phyloP scores from a whole-genome alignment of 2,113 vertebrate genomes.

The Chlorocebus sabaeus region DNA sequence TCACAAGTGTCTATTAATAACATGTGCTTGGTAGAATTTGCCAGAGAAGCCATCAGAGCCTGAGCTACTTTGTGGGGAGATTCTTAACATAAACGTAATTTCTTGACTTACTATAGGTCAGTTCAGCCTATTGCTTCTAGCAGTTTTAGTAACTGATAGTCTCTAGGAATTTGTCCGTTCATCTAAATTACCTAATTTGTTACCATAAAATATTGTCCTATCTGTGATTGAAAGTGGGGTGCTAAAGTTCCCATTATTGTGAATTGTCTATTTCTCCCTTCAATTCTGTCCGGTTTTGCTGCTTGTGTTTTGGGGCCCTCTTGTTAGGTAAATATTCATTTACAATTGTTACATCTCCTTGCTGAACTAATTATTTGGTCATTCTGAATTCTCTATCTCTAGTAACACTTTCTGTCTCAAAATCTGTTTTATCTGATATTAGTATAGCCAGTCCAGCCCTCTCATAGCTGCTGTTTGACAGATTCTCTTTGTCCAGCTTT shows the following conservation, averaged over 20 bases:
- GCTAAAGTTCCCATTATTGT: neutral
- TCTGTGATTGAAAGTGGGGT: fast-evolving
- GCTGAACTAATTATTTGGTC: no score
- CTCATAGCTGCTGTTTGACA: neutral
- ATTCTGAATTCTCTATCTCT: neutral
- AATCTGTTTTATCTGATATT: neutral
- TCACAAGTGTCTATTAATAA: no score
- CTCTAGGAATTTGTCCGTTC: neutral
- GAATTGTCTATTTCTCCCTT: neutral
- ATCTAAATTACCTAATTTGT: neutral
- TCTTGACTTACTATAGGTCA: neutral
- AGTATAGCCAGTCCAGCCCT: neutral
- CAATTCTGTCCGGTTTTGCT: neutral
- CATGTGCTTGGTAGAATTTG: fast-evolving
- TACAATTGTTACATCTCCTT: fast-evolving
- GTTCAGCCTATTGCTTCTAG: neutral
- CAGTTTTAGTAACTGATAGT: neutral
- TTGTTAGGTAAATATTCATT: neutral
- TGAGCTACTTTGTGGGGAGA: neutral
- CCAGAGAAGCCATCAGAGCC: neutral
- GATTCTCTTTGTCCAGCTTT: neutral
- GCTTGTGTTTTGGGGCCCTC: neutral
- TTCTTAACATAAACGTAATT: fast-evolving
- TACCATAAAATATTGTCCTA: neutral
- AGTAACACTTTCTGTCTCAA: neutral